Evolutionary conservation across 2,113 vertebrate genomes (phyloP), one percentile per base, ranked within the genome.

Genomic region (Leptocoma aspasia): DNA sequence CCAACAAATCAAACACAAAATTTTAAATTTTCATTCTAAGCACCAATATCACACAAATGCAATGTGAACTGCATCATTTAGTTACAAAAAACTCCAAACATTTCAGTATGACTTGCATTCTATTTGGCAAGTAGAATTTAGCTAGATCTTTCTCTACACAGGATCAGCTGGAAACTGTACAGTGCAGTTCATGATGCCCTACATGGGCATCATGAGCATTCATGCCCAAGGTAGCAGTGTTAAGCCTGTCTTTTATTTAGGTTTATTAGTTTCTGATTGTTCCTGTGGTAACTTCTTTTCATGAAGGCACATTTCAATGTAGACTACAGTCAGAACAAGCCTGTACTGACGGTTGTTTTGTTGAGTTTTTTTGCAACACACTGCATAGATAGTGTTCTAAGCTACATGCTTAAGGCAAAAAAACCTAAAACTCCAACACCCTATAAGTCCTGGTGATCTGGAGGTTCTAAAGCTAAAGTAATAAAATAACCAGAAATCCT

Each of bases 401-500:
- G 23, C 3, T 42, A 69, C 0, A 1, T 20, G 6, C 33, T 57
- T 44, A 26, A 20, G 9, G 10, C 31, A 78, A 73, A 19, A 19
- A 82, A 73, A 31, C 1, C 1, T 35, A 65, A 90, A 83, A 24
- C 1, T 0, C 7, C 11, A 5, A 28, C 8, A 5, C 3, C 14
- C 14, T 7, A 0, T 54, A 77, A 44, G 4, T 54, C 35, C n/a
- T 56, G 50, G 14, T 56, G 9, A 69, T 73, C 16, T 56, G 21
- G 24, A 86, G 10, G 5, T 77, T 68, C 24, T 26, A 91, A 95
- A 84, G 15, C 8, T 42, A 66, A 68, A 72, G 5, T 61, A 39
- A 60, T 45, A 60, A 75, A 75, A 45, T 24, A 68, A 57, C 21
- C 21, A 70, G 24, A 78, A 84, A 49, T 37, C 4, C 6, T 45